Base-by-base conservation (phyloP, 2,888 invertebrate genomes). In the Muschampia plurimacula region DNA sequence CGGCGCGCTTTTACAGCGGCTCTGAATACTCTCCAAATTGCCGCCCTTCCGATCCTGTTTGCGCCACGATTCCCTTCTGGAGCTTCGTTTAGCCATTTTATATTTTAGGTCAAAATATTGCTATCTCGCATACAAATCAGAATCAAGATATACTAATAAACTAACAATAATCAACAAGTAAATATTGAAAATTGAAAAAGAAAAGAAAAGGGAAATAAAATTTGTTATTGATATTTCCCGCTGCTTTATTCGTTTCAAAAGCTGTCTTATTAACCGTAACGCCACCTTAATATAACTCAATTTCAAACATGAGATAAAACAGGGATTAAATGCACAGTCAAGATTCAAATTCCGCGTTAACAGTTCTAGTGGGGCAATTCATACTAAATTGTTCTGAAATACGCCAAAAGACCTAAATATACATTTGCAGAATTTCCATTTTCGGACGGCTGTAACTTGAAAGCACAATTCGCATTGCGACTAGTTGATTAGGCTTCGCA, bases 1-100 rank as follows among this genome's bases (percentile, higher is more conserved):
- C 86, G 91, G 91, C 93, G 91, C 87, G 93, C 93, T 93, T 93
- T 93, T 92, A 92, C 92, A 90, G 89, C 84, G 86, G 80, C 87
- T 89, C 89, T 93, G 93, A 93, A 93, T 93, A 87, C 92, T 86
- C 83, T 85, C 89, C 89, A 92, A 93, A 93, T 93, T 92, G 92
- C 92, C 91, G 89, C 90, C 91, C 91, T 91, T 91, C 89, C 90
- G 88, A 89, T 89, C 88, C 89, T 88, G 88, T 92, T 92, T 91
- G 89, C 85, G 85, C 87, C 86, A 82, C 86, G 87, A 87, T 84
- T 65, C 72, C 55, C 86, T 87, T 85, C 84, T 80, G 82, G 79
- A 83, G 83, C 83, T 87, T 85, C 86, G 83, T 87, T 86, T 82
- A 83, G 79, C 80, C 78, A 81, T 82, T 83, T 81, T 81, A 77